These are phyloP conservation scores for Gallinago undulata DNA, from an alignment of 2,113 vertebrate species.

Conservation along the genomic window DNA sequence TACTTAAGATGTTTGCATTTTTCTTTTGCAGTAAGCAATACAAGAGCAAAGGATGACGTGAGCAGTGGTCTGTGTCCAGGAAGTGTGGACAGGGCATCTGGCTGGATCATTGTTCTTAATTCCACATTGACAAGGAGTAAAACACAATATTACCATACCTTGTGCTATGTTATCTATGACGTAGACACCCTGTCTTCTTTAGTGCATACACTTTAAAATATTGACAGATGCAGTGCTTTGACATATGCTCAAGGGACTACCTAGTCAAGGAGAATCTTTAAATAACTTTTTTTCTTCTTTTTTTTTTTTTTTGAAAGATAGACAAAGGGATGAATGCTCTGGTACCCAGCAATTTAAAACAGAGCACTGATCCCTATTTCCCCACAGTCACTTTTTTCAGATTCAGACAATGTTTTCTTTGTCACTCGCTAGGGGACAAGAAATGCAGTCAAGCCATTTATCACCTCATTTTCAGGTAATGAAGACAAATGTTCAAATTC, in stretches of 20 bases:
- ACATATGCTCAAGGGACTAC: neutral
- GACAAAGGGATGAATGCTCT: neutral
- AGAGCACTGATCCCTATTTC: neutral
- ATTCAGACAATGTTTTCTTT: neutral
- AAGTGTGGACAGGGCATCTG: neutral
- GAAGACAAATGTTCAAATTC: neutral
- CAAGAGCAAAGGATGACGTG: neutral
- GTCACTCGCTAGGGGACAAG: neutral
- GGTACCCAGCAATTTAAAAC: neutral
- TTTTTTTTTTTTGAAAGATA: neutral
- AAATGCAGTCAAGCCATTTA: neutral
- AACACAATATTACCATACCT: neutral
- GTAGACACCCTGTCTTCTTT: neutral
- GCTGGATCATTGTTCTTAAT: neutral
- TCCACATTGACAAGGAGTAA: neutral
- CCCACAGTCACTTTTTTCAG: neutral
- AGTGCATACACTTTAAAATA: neutral
- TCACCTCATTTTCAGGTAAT: conserved; percentile 1
- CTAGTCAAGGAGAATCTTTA: neutral
- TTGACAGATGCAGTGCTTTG: neutral
- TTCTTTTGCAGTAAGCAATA: neutral
- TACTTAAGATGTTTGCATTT: neutral
- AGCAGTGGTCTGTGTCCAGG: neutral
- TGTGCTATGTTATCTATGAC: neutral
- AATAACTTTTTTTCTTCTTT: neutral